Percentiles rank a stretch among this genome's conserved stretches.
Evolutionary conservation across 2,888 invertebrate genomes (phyloP).

Genomic region (Tupiocoris notatus): DNA sequence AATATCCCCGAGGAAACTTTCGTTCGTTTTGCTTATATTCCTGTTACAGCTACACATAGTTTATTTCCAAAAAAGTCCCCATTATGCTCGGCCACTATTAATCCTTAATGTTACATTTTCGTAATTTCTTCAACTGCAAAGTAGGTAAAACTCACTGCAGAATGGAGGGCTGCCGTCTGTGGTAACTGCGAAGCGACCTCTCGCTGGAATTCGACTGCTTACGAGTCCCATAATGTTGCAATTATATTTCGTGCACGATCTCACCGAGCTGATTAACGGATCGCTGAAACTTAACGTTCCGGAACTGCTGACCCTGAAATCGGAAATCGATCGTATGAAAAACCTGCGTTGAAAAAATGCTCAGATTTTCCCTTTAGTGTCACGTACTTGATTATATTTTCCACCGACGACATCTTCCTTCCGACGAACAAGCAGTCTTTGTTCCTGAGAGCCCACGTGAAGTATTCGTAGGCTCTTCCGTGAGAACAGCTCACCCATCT

Average conservation of each 20-base stretch:
- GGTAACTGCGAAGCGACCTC: conserved; percentile 28
- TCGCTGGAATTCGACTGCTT: conserved; percentile 20
- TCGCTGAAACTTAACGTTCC: conserved; percentile 18
- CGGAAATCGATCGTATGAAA: too few species aligned
- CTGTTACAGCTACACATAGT: too few species aligned
- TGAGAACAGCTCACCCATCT: conserved; percentile 63
- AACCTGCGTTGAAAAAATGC: too few species aligned
- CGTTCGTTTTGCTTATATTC: too few species aligned
- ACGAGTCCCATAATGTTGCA: conserved; percentile 29
- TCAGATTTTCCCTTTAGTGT: too few species aligned
- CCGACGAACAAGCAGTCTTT: conserved; percentile 60
- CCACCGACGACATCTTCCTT: conserved; percentile 51
- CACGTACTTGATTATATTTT: conserved; percentile 46
- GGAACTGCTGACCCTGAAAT: conserved; percentile 16
- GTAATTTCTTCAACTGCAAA: too few species aligned
- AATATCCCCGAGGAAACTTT: too few species aligned
- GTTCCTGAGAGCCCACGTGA: conserved; percentile 60
- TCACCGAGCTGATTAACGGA: conserved; percentile 14
- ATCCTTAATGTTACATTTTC: too few species aligned
- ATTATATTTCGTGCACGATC: conserved; percentile 14
- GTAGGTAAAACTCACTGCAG: conserved; percentile 39
- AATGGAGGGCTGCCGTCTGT: conserved; percentile 26
- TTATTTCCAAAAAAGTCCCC: too few species aligned
- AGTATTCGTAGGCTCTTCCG: conserved; percentile 61
- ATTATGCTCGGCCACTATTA: too few species aligned